These are phyloP conservation scores for Gasteruption jaculator DNA, from an alignment of 2,888 invertebrate species.

Conservation along the genomic window DNA sequence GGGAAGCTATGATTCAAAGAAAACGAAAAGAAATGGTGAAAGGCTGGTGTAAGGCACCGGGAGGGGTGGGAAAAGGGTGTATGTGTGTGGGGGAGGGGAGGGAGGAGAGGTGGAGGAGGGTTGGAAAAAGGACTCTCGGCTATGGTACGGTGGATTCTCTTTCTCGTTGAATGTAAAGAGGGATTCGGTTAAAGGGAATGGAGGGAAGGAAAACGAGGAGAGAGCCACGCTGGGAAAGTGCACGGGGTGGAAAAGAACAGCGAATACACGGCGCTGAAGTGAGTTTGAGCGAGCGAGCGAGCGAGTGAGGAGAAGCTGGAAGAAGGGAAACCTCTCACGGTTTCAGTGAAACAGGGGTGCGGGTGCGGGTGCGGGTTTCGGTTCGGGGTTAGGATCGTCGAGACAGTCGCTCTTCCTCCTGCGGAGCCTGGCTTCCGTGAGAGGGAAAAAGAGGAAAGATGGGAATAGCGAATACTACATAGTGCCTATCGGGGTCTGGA, in stretches of 20 bases:
- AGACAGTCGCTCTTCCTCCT: too few species aligned
- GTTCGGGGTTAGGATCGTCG: constrained; percentile 31
- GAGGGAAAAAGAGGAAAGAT: constrained; percentile 9
- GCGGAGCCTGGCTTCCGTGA: too few species aligned
- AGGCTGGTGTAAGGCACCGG: constrained; percentile 1
- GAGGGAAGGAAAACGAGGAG: constrained; percentile 1
- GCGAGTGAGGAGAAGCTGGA: constrained; percentile 10
- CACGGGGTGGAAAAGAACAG: constrained; percentile 10
- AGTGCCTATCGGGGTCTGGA: too few species aligned
- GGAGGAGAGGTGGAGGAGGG: neutral
- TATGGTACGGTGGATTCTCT: too few species aligned
- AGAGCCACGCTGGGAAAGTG: constrained; percentile 5
- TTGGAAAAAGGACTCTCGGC: neutral
- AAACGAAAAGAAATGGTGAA: constrained; percentile 15
- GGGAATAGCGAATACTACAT: too few species aligned
- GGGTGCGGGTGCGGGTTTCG: constrained; percentile 30
- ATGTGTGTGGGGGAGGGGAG: constrained; percentile 3
- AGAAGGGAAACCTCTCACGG: constrained; percentile 28
- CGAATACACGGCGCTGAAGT: constrained; percentile 13
- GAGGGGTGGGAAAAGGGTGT: neutral
- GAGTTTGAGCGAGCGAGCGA: constrained; percentile 3
- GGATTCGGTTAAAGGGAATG: too few species aligned
- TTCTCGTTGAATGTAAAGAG: too few species aligned
- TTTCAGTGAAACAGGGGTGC: constrained; percentile 27
- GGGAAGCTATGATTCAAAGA: constrained; percentile 17